phyloP scores from a whole-genome alignment of 2,113 vertebrate genomes.

The Tyrannus savana region DNA sequence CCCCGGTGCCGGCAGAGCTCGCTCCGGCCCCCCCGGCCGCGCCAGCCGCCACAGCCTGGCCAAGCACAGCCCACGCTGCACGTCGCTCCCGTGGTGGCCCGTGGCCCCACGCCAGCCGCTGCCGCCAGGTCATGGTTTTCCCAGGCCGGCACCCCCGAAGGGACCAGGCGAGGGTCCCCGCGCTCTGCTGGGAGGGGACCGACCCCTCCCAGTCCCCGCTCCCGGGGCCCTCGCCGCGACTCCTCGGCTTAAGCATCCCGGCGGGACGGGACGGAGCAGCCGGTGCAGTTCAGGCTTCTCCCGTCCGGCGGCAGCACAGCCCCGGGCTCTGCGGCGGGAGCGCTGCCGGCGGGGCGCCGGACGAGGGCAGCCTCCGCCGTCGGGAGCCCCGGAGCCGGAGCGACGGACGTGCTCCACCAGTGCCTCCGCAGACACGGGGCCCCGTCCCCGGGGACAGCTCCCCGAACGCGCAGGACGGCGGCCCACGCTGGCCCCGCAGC shows the following conservation, averaged over 20 bases:
- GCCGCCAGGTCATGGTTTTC: slow-evolving; percentile 44
- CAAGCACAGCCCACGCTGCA: neutral
- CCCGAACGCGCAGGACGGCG: neutral
- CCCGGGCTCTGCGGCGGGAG: neutral
- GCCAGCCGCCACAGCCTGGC: neutral
- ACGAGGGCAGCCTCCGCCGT: slow-evolving; percentile 19
- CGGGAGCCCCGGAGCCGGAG: neutral
- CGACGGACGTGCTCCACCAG: neutral
- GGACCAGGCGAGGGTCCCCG: neutral
- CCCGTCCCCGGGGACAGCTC: neutral
- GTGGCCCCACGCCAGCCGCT: slow-evolving; percentile 3
- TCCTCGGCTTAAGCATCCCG: neutral
- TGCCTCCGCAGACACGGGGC: neutral
- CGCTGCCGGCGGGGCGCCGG: slow-evolving; percentile 18
- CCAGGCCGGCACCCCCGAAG: neutral
- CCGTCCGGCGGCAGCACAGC: slow-evolving; percentile 60
- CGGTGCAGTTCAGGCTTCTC: slow-evolving; percentile 27
- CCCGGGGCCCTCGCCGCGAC: neutral
- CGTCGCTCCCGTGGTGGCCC: neutral
- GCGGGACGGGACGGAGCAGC: neutral
- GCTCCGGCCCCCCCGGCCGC: neutral
- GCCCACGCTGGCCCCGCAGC: neutral
- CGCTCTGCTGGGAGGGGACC: neutral
- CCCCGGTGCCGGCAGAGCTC: neutral
- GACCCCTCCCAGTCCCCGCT: neutral